Conservation (phyloP, 2,888 invertebrate species). For the Hedychridium roseum region DNA sequence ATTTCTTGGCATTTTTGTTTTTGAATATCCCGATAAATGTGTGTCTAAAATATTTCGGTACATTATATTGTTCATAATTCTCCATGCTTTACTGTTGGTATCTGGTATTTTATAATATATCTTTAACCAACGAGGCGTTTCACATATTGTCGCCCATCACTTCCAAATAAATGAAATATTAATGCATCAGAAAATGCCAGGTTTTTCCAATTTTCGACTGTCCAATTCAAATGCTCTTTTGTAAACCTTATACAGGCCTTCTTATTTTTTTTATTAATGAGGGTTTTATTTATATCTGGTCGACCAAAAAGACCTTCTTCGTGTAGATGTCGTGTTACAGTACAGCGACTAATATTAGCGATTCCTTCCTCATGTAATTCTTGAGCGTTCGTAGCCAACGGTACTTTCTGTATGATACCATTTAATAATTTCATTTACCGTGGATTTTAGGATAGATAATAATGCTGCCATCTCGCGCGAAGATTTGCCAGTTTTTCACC, state of each 20-base stretch:
- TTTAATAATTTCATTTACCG: constrained; percentile 8
- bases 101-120: constrained; percentile 11
- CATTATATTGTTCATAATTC: constrained; percentile 10
- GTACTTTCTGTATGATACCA: neutral
- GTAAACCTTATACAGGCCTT: constrained; percentile 14
- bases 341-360: constrained; percentile 11
- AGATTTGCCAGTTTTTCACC: too few species aligned
- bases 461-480: constrained; percentile 1
- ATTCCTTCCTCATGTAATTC: constrained; percentile 10
- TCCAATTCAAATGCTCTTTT: constrained; percentile 12
- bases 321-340: constrained; percentile 10
- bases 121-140: constrained; percentile 7
- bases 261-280: constrained; percentile 7
- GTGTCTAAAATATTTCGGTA: constrained; percentile 9
- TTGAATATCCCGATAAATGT: neutral
- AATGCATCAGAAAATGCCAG: constrained; percentile 12
- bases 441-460: constrained; percentile 10
- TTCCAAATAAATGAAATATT: constrained; percentile 11
- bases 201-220: constrained; percentile 3
- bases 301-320: constrained; percentile 15
- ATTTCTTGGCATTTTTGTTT: too few species aligned
- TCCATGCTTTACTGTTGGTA: constrained; percentile 17
- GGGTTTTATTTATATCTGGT: constrained; percentile 10
- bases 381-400: neutral
- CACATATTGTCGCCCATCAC: constrained; percentile 8